Conservation (phyloP, 2,113 vertebrate species). For the Excalfactoria chinensis region DNA sequence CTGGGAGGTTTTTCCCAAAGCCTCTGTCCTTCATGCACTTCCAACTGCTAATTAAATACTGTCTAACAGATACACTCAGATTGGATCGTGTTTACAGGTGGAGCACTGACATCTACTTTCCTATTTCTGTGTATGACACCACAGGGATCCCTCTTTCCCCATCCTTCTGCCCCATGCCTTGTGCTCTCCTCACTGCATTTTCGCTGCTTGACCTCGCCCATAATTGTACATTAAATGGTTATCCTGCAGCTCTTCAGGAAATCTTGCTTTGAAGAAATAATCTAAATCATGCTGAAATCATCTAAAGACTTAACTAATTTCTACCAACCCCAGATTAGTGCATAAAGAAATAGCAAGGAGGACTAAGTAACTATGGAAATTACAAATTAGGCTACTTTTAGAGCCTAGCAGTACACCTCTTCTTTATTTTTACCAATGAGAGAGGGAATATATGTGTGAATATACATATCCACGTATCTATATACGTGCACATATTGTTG, state of each 20-base stretch:
- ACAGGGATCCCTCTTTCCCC: background rate
- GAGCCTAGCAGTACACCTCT: background rate
- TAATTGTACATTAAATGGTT: background rate
- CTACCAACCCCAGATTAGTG: background rate
- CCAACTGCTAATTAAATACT: background rate
- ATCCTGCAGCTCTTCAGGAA: background rate
- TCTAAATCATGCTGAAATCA: background rate
- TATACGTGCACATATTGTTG: fast-evolving
- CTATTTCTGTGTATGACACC: background rate
- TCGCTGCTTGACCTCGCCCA: background rate
- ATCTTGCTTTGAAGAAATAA: background rate
- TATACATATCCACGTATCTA: background rate
- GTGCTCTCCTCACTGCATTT: fast-evolving
- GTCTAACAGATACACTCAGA: background rate
- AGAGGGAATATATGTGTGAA: background rate
- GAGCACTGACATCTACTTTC: background rate
- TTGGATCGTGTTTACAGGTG: background rate
- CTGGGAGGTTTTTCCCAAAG: background rate
- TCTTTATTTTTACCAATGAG: background rate
- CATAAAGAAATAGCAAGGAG: fast-evolving
- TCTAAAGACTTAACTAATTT: background rate
- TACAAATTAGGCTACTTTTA: background rate
- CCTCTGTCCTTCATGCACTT: background rate
- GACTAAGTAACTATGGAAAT: background rate
- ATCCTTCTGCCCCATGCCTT: background rate